phyloP scores from a whole-genome alignment of 2,113 vertebrate genomes.

The Ariopsis seemanni region DNA sequence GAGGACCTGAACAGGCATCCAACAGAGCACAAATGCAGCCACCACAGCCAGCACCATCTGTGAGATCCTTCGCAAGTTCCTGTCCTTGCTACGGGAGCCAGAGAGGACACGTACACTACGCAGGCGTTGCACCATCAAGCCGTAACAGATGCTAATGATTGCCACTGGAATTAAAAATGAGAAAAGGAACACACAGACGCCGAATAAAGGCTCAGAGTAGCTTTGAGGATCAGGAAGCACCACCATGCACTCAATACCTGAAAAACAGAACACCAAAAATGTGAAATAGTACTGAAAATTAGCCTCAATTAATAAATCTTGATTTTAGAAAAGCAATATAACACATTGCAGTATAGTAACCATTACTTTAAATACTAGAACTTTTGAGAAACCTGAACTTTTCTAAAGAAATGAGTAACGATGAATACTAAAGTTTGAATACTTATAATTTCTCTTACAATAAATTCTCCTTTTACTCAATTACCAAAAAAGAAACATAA shows the following conservation, averaged over 20 bases:
- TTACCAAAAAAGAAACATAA: not conserved
- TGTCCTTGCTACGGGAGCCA: constrained; percentile 49
- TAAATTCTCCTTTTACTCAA: not conserved
- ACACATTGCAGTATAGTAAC: not conserved
- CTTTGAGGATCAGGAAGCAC: constrained; percentile 42
- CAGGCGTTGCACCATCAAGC: constrained; percentile 48
- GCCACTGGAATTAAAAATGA: constrained; percentile 53
- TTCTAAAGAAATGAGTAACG: not conserved
- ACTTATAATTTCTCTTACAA: not conserved
- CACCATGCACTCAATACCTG: constrained; percentile 51
- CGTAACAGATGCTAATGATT: constrained; percentile 50
- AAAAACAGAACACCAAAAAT: not conserved
- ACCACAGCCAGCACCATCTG: constrained; percentile 54
- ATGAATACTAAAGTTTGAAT: not conserved
- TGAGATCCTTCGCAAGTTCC: constrained; percentile 49
- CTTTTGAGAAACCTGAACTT: not conserved
- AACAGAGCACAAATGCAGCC: constrained; percentile 53
- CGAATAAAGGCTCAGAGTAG: constrained; percentile 47
- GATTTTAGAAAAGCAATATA: not conserved
- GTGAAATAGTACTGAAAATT: not conserved
- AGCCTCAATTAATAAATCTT: not conserved
- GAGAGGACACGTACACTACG: constrained; percentile 47
- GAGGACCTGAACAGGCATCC: constrained; percentile 53
- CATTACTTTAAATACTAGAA: not conserved
- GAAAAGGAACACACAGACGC: constrained; percentile 51